These are phyloP conservation scores for Phorcus lineatus DNA, from an alignment of 2,888 invertebrate genomes.

Conservation along the genomic window DNA sequence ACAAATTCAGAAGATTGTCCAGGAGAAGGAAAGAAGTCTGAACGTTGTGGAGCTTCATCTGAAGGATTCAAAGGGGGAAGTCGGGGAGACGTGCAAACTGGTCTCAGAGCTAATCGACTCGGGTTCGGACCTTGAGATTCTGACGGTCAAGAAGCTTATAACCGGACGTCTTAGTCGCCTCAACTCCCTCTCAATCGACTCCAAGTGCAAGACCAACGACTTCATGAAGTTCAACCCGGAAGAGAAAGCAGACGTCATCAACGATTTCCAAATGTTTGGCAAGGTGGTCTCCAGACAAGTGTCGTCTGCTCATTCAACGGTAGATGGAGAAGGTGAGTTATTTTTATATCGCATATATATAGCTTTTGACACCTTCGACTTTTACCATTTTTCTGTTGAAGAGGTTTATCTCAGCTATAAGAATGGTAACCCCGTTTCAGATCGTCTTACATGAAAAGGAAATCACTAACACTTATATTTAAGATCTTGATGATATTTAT, in stretches of 20 bases:
- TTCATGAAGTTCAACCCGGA: constrained; percentile 28
- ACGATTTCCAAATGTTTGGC: constrained; percentile 42
- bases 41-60: constrained; percentile 28
- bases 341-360: not conserved
- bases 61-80: constrained; percentile 33
- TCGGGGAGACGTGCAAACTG: constrained; percentile 38
- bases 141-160: constrained; percentile 36
- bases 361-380: not conserved
- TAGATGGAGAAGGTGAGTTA: constrained; percentile 32
- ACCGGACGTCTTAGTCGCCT: constrained; percentile 29
- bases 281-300: constrained; percentile 31
- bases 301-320: constrained; percentile 22
- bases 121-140: constrained; percentile 36
- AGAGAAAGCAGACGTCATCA: constrained; percentile 34
- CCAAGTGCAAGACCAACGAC: constrained; percentile 5
- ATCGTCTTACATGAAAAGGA: no score
- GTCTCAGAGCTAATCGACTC: constrained; percentile 33
- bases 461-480: no score
- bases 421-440: no score
- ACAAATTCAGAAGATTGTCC: constrained; percentile 28
- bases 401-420: no score
- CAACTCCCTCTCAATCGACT: constrained; percentile 8
- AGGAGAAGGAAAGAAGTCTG: constrained; percentile 29
- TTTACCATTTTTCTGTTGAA: no score
- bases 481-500: no score